Base-by-base conservation (phyloP, 2,888 invertebrate genomes). In the Amaurobius ferox region DNA sequence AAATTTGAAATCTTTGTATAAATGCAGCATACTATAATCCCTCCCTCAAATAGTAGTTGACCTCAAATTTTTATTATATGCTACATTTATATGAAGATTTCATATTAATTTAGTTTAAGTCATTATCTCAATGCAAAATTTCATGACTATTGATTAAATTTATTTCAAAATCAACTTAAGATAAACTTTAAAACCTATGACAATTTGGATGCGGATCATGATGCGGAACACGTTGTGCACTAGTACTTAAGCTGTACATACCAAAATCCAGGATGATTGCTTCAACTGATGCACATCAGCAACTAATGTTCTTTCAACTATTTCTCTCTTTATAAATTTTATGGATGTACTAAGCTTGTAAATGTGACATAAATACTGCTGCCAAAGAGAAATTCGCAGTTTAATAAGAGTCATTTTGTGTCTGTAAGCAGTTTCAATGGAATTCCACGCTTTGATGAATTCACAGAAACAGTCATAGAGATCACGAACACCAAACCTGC, bases 381-480 rank as follows among this genome's bases (percentile, higher is more conserved):
- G 67, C 80, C 80, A 80, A 11, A 67, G 32, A 3, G 7, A 9
- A 29, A 67, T 28, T 19, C 28, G 28, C 1, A 23, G 9, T 29
- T 67, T 39, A 0, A 74, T 13, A 28, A 6, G 2, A 66, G 23
- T 35, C 30, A 74, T 35, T 67, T 44, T 73, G 28, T 67, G 13
- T 29, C 7, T 44, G 26, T 44, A 55, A 13, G 48, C 23, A 26
- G 28, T 32, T 39, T 73, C 64, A 11, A 68, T 7, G 6, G 29
- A 32, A 7, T 30, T 9, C 80, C 80, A 80, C 11, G 55, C 44
- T 9, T 48, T 30, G 30, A 71, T 35, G 26, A 79, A 40, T 72
- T 79, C 26, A 19, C 32, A 26, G 0, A 67, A 13, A 29, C 19
- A 16, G 9, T 66, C 29, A 19, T 66, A 29, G 3, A 76, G 39